Evolutionary conservation across 2,888 invertebrate species (phyloP).

Genomic region (Agonopterix subpropinquella): DNA sequence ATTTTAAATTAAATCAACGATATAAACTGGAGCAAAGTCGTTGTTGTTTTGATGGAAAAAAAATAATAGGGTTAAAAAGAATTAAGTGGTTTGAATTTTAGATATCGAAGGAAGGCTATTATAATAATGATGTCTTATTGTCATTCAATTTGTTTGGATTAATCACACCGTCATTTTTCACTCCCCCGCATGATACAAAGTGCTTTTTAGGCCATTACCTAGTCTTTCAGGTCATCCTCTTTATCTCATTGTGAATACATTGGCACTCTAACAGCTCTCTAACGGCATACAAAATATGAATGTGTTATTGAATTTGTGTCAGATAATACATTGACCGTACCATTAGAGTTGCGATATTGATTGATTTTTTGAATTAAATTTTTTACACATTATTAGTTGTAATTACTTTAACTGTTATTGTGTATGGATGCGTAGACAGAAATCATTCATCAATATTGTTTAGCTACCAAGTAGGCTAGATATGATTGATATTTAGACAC

Average conservation of each 20-base stretch:
- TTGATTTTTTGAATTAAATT: neutral
- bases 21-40: constrained; percentile 26
- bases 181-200: neutral
- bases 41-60: constrained; percentile 6
- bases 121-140: no score
- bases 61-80: neutral
- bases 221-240: no score
- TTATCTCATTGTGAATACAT: constrained; percentile 10
- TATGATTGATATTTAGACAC: constrained; percentile 29
- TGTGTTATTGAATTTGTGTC: constrained; percentile 20
- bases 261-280: constrained; percentile 19
- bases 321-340: constrained; percentile 10
- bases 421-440: constrained; percentile 10
- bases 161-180: neutral
- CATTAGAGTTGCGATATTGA: neutral
- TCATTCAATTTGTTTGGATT: no score
- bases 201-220: no score
- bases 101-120: no score
- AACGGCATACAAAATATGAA: constrained; percentile 18
- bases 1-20: constrained; percentile 12
- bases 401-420: neutral
- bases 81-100: no score
- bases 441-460: constrained; percentile 27
- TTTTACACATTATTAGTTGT: constrained; percentile 4
- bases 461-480: constrained; percentile 11